phyloP scores from a whole-genome alignment of 2,797 vertebrate species.

The Mionectes olivaceus region DNA sequence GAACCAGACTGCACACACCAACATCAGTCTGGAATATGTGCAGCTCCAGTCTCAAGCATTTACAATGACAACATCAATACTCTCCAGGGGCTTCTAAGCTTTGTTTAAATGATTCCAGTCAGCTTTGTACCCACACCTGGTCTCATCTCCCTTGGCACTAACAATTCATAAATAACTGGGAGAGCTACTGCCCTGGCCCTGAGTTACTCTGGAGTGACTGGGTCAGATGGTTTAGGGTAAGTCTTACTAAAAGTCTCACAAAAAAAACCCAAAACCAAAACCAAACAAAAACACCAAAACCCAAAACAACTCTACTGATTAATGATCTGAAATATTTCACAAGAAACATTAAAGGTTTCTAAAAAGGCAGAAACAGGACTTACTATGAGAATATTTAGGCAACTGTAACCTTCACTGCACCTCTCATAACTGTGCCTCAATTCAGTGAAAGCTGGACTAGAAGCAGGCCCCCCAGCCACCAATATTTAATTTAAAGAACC shows the following conservation, averaged over 20 bases:
- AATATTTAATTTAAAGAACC: not conserved
- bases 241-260: not conserved
- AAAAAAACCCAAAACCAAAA: not conserved
- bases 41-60: not conserved
- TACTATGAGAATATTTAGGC: not conserved
- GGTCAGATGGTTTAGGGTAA: not conserved
- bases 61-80: not conserved
- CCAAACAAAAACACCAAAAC: not conserved
- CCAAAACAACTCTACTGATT: not conserved
- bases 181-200: not conserved
- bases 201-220: not conserved
- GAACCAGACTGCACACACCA: fast-evolving
- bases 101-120: not conserved
- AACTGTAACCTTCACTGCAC: not conserved
- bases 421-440: not conserved
- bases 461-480: not conserved
- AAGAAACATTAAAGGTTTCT: not conserved
- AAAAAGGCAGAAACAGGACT: not conserved
- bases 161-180: not conserved
- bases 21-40: not conserved
- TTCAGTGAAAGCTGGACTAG: not conserved
- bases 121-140: not conserved
- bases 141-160: not conserved
- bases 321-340: not conserved
- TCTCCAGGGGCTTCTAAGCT: not conserved